Percentiles rank a stretch among this genome's conserved stretches.
Evolutionary conservation across 2,113 vertebrate genomes (phyloP).

Genomic region (Callipepla squamata): DNA sequence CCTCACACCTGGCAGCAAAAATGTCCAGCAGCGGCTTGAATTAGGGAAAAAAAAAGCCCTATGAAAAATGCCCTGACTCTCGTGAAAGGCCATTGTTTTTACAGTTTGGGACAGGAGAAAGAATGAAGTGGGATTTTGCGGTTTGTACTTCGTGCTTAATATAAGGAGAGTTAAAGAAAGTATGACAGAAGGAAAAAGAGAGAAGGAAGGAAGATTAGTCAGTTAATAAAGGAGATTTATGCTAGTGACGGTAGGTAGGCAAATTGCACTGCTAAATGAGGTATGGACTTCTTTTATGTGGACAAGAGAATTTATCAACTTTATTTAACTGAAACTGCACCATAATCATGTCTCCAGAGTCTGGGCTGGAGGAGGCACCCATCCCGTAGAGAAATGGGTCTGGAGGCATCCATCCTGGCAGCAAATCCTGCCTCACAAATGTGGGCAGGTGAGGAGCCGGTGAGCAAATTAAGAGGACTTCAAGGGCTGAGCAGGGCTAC

Average conservation of each 20-base stretch:
- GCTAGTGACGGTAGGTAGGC: slow-evolving; percentile 57
- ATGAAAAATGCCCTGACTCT: neutral
- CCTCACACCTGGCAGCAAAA: slow-evolving; percentile 5
- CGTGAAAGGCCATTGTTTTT: neutral
- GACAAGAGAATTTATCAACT: slow-evolving; percentile 70
- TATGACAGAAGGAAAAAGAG: slow-evolving; percentile 38
- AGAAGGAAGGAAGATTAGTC: slow-evolving; percentile 62
- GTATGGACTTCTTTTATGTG: slow-evolving; percentile 68
- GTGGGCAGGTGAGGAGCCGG: accelerated
- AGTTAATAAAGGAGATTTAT: slow-evolving; percentile 74
- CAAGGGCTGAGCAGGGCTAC: neutral
- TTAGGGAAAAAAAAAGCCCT: neutral
- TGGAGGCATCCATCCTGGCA: neutral
- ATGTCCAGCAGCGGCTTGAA: neutral
- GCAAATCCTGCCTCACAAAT: neutral
- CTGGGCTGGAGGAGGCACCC: slow-evolving; percentile 32
- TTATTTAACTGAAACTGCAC: slow-evolving; percentile 50
- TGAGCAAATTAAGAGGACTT: neutral
- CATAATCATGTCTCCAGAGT: neutral
- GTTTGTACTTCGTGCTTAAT: slow-evolving; percentile 45
- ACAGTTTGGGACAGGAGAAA: slow-evolving; percentile 7
- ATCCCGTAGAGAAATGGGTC: neutral
- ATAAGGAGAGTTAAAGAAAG: slow-evolving; percentile 44
- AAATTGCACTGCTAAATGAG: slow-evolving; percentile 73
- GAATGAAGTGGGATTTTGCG: slow-evolving; percentile 29